Evolutionary conservation across 2,888 invertebrate genomes (phyloP), one percentile per base, ranked within the genome.

Genomic region (Dasypogon diadema): DNA sequence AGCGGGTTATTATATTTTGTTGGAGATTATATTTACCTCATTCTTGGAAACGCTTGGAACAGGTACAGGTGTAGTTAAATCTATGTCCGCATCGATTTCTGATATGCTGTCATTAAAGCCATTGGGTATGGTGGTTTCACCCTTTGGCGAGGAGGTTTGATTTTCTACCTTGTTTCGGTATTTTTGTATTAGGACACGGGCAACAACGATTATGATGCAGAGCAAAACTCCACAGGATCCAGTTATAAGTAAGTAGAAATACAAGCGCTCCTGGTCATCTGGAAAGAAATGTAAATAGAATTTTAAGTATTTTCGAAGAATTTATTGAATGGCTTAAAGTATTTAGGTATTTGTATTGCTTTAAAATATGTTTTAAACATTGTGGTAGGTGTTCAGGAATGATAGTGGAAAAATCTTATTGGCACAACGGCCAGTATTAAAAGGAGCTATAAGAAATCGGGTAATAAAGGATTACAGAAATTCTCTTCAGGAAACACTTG

Each of bases 51-150:
- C 84, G 78, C 84, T 85, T 74, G 88, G 88, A 75, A 89, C 87
- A 34, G 88, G 89, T 60, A 89, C 87, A 26, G 91, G 88, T 14
- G 89, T 88, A 76, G 90, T 89, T 74, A 92, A 86, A 83, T 91
- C 91, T 80, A 92, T 92, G 83, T 92, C 92, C 18, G 90, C 91
- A 82, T 92, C 92, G 78, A 92, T 91, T 87, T 95, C 95, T 80
- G 94, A 94, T 86, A 95, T 93, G 83, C 94, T 94, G 87, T 95
- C 95, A 76, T 85, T 84, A 86, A 95, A 95, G 65, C 93, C 94
- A 83, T 93, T 93, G 4, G 94, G 93, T 74, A 94, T 89, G 76
- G 93, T 90, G 54, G 93, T 93, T 78, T 93, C 92, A 74, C 91
- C 90, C 68, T 92, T 90, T 14, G 90, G 89, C 68, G 91, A 90